Evolutionary conservation across 2,113 vertebrate genomes (phyloP).

Genomic region (Phyllostomus hastatus): DNA sequence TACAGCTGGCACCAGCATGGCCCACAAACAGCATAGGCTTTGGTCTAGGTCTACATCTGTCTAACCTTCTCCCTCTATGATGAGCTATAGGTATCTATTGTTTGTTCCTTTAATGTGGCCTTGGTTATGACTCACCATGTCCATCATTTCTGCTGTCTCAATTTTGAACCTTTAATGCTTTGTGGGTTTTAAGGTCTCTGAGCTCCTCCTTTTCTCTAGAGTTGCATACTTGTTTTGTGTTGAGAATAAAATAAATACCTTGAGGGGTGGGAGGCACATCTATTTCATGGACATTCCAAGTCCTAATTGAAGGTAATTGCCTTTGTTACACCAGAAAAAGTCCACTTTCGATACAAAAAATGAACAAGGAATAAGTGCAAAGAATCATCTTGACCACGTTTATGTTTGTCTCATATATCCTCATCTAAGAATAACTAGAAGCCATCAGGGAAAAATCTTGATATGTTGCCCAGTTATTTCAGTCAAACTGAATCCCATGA

Average conservation of each 20-base stretch:
- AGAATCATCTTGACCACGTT: neutral
- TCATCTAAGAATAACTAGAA: neutral
- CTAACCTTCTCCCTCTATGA: neutral
- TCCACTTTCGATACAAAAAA: neutral
- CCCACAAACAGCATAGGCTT: neutral
- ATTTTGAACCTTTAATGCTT: neutral
- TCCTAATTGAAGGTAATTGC: neutral
- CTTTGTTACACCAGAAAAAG: neutral
- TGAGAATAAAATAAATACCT: neutral
- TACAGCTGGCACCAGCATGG: neutral
- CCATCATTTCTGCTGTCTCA: neutral
- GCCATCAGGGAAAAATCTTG: neutral
- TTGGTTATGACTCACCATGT: neutral
- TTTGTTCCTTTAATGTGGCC: neutral
- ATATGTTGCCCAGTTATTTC: neutral
- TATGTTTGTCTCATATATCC: neutral
- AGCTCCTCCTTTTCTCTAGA: neutral
- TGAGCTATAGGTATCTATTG: neutral
- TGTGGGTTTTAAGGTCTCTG: neutral
- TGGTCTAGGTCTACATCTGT: neutral
- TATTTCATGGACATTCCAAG: neutral
- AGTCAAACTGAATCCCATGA: neutral
- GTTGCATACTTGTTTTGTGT: neutral
- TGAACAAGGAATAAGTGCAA: neutral
- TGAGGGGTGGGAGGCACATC: neutral